Conservation (phyloP, 1,140 invertebrate genomes). For the Sogatella furcifera region DNA sequence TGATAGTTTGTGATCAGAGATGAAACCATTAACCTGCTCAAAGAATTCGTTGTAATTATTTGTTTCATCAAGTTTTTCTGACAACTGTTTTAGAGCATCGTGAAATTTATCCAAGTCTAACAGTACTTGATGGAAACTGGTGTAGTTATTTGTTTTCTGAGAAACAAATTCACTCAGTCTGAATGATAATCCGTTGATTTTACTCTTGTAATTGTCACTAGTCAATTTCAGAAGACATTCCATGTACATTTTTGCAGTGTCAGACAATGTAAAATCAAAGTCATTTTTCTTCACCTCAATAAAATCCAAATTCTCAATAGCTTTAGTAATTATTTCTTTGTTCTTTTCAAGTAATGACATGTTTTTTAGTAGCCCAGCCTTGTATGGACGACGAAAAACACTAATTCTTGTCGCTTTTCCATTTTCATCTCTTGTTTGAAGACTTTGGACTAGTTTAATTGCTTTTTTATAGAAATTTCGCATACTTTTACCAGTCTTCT, state of each 20-base stretch:
- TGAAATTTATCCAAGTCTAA: background rate
- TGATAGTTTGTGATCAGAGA: background rate
- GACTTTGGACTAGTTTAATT: background rate
- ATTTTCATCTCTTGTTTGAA: background rate
- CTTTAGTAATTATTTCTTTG: background rate
- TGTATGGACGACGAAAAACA: background rate
- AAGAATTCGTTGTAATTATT: background rate
- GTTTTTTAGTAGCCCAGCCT: background rate
- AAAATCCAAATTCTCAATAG: background rate
- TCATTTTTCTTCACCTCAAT: background rate
- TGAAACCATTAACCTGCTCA: background rate
- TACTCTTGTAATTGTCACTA: background rate
- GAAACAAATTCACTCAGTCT: no score
- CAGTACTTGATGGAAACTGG: background rate
- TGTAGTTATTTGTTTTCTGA: background rate
- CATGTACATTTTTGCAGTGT: background rate
- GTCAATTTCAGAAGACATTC: background rate
- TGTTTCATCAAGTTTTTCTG: background rate
- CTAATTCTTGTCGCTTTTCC: background rate
- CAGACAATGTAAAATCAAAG: background rate
- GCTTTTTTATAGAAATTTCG: background rate
- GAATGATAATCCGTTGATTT: no score
- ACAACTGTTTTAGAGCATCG: background rate
- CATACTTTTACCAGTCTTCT: background rate
- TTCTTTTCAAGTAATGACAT: background rate